Conservation (phyloP, 37 sponge, comb jelly and placozoan genomes). For the Ianthella basta region DNA sequence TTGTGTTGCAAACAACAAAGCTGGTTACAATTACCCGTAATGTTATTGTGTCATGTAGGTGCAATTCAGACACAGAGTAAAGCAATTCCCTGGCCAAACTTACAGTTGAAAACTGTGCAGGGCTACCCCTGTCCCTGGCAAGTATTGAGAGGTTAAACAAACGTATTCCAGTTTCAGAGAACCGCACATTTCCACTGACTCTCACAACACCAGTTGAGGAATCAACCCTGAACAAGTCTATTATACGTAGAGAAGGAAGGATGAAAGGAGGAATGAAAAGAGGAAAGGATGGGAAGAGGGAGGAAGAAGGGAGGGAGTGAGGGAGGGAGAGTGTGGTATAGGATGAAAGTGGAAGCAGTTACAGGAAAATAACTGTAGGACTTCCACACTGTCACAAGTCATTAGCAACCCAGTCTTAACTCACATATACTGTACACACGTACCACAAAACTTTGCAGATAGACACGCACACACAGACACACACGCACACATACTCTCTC, state of each 20-base stretch:
- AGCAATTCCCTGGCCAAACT: background rate
- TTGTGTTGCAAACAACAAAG: background rate
- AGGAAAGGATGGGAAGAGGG: too few species aligned
- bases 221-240: background rate
- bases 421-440: slow-evolving; percentile 17
- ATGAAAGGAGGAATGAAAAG: background rate
- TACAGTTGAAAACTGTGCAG: background rate
- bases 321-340: background rate
- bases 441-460: background rate
- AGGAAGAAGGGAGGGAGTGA: too few species aligned
- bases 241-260: background rate
- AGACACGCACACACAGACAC: slow-evolving; percentile 37
- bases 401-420: too few species aligned
- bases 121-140: background rate
- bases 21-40: too few species aligned
- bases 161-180: background rate
- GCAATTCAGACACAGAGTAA: background rate
- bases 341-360: too few species aligned
- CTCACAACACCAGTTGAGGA: background rate
- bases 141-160: background rate
- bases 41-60: too few species aligned
- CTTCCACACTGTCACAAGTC: too few species aligned
- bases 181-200: background rate
- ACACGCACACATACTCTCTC: slow-evolving; percentile 26
- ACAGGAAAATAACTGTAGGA: too few species aligned